A percentile compares a stretch with the other conserved stretches of the same genome.
Evolutionary conservation across 2,797 vertebrate genomes (phyloP).

Genomic region (Cossypha dichroa): DNA sequence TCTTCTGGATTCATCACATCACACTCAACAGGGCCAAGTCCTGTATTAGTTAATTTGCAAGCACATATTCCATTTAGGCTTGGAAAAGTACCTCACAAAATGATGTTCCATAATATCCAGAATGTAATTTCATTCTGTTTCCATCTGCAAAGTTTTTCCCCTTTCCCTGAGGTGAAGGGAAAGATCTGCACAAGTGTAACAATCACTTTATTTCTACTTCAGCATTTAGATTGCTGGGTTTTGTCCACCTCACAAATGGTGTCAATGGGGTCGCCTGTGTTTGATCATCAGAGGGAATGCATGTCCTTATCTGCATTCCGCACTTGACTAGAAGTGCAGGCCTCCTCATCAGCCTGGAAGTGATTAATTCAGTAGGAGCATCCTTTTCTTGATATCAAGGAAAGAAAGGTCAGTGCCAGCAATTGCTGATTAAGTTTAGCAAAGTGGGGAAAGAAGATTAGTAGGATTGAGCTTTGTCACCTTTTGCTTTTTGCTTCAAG

Average conservation of each 20-base stretch:
- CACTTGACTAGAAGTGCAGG: neutral
- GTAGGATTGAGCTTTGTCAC: constrained; percentile 4
- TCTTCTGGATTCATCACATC: neutral
- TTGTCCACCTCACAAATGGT: neutral
- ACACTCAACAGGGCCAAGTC: neutral
- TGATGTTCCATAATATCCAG: neutral
- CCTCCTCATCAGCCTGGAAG: neutral
- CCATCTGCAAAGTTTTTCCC: neutral
- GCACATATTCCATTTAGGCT: neutral
- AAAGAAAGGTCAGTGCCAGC: neutral
- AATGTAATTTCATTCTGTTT: neutral
- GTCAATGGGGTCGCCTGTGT: neutral
- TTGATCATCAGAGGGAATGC: neutral
- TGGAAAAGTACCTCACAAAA: neutral
- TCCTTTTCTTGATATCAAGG: neutral
- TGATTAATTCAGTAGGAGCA: neutral
- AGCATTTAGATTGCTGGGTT: neutral
- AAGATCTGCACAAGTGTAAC: neutral
- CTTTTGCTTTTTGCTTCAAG: neutral
- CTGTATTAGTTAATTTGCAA: neutral
- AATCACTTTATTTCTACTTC: neutral
- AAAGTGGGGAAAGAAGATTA: constrained; percentile 1
- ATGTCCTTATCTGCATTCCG: neutral
- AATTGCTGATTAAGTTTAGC: constrained; percentile 1
- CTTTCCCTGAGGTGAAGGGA: neutral